Conservation (phyloP, 2,797 vertebrate genomes). For the Nannoperca obscura region DNA sequence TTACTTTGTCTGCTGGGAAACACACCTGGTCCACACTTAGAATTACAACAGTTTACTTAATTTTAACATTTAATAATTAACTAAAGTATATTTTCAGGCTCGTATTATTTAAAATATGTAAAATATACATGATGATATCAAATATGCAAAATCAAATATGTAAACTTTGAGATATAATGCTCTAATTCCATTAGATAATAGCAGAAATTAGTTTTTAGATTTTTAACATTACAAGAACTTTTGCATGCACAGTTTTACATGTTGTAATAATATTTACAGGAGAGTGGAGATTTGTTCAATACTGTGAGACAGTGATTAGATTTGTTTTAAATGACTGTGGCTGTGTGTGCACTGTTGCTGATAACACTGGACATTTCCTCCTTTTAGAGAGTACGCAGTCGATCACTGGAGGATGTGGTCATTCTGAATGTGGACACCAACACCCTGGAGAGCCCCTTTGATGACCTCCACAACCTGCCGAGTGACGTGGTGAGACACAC, state of each 20-base stretch:
- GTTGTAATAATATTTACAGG: background rate
- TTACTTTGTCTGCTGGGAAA: slow-evolving; percentile 35
- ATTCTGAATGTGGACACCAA: slow-evolving; percentile 98
- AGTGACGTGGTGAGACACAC: slow-evolving; percentile 92
- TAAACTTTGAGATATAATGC: background rate
- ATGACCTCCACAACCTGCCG: slow-evolving; percentile 95
- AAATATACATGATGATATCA: background rate
- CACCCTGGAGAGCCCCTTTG: slow-evolving; percentile 93
- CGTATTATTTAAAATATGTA: background rate
- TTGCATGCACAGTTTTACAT: background rate
- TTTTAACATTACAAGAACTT: background rate
- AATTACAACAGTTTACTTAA: background rate
- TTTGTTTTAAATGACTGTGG: background rate
- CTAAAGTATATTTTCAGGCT: background rate
- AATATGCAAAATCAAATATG: background rate
- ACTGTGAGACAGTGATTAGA: background rate
- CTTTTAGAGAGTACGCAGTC: slow-evolving; percentile 90
- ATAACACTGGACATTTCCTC: slow-evolving; percentile 16
- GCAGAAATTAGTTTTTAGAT: background rate
- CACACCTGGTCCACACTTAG: slow-evolving; percentile 2
- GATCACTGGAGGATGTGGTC: slow-evolving; percentile 95
- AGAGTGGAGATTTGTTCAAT: background rate
- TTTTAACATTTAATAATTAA: slow-evolving; percentile 1
- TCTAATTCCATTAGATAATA: background rate
- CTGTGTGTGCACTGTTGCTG: background rate